Evolutionary conservation across 1,140 invertebrate species (phyloP).

Genomic region (Solenopsis invicta): DNA sequence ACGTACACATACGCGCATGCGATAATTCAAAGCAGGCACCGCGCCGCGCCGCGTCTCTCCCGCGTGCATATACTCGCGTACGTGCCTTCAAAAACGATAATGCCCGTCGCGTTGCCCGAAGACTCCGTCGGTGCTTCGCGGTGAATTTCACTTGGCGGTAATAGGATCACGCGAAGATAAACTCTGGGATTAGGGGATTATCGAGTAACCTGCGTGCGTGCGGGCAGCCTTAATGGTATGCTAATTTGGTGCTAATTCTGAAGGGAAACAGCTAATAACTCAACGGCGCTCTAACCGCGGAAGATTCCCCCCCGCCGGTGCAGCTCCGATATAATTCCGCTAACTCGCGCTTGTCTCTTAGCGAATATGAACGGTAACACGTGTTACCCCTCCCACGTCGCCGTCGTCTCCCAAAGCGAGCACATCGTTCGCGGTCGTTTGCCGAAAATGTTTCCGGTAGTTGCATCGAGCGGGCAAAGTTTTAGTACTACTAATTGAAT

Average conservation of each 20-base stretch:
- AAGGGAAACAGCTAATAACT: conserved; percentile 79
- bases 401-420: conserved; percentile 38
- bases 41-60: background rate
- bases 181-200: conserved; percentile 76
- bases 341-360: conserved; percentile 51
- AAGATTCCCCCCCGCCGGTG: conserved; percentile 33
- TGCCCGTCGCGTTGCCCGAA: conserved; percentile 36
- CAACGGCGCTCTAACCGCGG: conserved; percentile 62
- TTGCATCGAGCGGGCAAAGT: conserved; percentile 50
- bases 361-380: conserved; percentile 52
- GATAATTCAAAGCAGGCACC: conserved; percentile 39
- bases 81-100: conserved; percentile 49
- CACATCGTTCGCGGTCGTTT: conserved; percentile 47
- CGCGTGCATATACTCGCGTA: background rate
- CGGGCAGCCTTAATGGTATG: conserved; percentile 75
- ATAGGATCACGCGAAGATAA: conserved; percentile 77
- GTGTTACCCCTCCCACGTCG: conserved; percentile 32
- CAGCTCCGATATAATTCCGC: conserved; percentile 63
- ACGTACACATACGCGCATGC: background rate
- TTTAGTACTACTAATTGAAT: conserved; percentile 58
- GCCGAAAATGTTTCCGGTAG: conserved; percentile 55
- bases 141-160: conserved; percentile 67
- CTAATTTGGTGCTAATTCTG: conserved; percentile 79
- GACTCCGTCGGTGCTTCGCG: conserved; percentile 19
- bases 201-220: conserved; percentile 71